Conservation (phyloP, 2,113 vertebrate genomes). For the Petrocephalus zakoni region DNA sequence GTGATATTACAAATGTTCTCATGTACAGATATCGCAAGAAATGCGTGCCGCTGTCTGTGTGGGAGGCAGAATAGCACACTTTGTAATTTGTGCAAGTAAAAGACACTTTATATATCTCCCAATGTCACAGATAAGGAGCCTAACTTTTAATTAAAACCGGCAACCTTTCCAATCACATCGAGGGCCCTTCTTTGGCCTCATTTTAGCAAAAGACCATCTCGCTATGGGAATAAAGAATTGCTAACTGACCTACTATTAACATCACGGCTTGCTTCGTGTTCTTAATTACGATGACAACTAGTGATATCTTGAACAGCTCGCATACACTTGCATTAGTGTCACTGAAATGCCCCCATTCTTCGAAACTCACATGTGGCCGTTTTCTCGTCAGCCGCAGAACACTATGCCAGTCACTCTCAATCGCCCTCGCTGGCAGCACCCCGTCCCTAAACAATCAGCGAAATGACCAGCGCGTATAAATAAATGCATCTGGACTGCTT, state of each 20-base stretch:
- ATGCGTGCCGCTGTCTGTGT: not conserved
- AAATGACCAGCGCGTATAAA: not conserved
- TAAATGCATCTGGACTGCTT: not conserved
- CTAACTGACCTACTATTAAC: not conserved
- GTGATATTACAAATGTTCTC: constrained; percentile 79
- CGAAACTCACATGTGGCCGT: not conserved
- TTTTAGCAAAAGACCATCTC: not conserved
- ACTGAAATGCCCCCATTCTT: not conserved
- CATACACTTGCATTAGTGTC: not conserved
- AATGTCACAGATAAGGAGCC: not conserved
- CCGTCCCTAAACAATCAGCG: not conserved
- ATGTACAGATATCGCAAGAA: constrained; percentile 59
- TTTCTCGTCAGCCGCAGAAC: not conserved
- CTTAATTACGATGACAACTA: not conserved
- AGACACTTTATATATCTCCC: not conserved
- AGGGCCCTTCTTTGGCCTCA: not conserved
- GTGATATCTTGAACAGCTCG: not conserved
- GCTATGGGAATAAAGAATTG: not conserved
- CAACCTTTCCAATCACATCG: not conserved
- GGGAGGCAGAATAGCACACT: not conserved
- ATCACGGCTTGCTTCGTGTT: not conserved
- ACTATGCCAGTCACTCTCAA: not conserved
- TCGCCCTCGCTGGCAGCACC: not conserved
- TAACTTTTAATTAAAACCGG: not conserved
- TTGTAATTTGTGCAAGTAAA: not conserved